These are phyloP conservation scores for Pelobates fuscus DNA, from an alignment of 2,113 vertebrate genomes.

Conservation along the genomic window DNA sequence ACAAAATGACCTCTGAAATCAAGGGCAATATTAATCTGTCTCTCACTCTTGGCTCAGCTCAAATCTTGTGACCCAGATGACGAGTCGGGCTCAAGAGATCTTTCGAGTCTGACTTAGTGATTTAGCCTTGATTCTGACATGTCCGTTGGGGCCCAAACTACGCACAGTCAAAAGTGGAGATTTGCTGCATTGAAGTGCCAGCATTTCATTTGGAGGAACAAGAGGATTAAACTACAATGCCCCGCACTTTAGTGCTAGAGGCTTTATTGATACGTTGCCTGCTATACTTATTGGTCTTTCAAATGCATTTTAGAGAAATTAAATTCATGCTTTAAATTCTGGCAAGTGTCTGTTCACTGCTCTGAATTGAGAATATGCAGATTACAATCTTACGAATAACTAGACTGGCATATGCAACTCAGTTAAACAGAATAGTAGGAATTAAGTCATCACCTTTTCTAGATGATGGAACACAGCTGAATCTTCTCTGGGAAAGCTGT, in stretches of 20 bases:
- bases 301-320: background rate
- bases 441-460: no score
- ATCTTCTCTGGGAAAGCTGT: no score
- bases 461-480: no score
- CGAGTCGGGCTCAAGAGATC: background rate
- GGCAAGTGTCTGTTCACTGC: no score
- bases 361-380: no score
- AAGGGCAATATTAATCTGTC: background rate
- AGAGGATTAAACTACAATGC: background rate
- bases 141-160: background rate
- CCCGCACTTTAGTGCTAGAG: background rate
- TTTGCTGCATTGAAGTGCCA: background rate
- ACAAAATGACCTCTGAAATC: conserved; percentile 24
- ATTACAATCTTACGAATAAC: no score
- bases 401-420: no score
- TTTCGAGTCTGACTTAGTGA: background rate
- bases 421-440: no score
- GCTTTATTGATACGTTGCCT: background rate
- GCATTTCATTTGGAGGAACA: background rate
- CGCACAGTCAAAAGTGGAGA: background rate
- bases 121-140: background rate
- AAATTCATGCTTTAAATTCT: background rate
- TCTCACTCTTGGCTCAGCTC: background rate
- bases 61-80: background rate
- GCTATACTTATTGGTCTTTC: background rate